These are phyloP conservation scores for Xenops minutus DNA, from an alignment of 2,797 vertebrate genomes.

Conservation along the genomic window DNA sequence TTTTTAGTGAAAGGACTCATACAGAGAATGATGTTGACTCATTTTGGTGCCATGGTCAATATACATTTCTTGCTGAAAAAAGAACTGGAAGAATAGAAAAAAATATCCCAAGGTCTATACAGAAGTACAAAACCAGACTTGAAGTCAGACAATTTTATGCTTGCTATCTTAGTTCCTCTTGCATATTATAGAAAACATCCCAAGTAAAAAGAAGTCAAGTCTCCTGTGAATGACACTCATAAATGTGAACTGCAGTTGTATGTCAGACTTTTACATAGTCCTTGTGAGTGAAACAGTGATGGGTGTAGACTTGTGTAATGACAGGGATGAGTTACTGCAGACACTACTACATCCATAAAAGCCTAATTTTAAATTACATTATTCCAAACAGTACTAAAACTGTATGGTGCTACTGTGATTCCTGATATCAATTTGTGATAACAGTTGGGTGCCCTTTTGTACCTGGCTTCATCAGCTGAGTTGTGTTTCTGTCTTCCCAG, in stretches of 20 bases:
- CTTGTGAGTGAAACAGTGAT: neutral
- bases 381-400: neutral
- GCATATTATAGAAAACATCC: neutral
- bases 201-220: neutral
- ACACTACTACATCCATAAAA: neutral
- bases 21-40: neutral
- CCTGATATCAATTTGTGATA: neutral
- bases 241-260: neutral
- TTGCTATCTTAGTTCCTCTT: neutral
- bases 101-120: neutral
- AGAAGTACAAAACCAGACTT: neutral
- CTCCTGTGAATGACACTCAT: neutral
- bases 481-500: neutral
- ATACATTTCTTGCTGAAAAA: neutral
- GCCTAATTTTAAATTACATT: neutral
- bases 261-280: neutral
- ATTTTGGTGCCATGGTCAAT: neutral
- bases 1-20: neutral
- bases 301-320: neutral
- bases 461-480: neutral
- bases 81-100: neutral
- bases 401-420: neutral
- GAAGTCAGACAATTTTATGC: neutral
- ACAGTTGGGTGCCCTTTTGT: neutral
- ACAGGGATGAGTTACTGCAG: neutral